A percentile compares a stretch with the other conserved stretches of the same genome.
Conservation (phyloP, 2,888 invertebrate genomes). For the Hemicrepidius hirtus region DNA sequence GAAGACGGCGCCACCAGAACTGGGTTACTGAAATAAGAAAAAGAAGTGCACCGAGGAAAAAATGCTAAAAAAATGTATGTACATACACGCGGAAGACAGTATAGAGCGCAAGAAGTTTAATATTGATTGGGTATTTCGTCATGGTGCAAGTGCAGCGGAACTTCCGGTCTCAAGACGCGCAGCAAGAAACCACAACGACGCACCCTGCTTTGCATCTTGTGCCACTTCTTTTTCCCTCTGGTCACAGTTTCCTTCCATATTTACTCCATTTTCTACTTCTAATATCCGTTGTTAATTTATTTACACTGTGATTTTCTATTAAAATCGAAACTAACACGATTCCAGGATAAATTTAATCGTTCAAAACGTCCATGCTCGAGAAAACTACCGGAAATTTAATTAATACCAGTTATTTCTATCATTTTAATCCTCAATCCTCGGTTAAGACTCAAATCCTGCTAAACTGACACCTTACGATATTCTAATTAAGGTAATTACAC, state of each 20-base stretch:
- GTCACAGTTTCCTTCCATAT: not conserved
- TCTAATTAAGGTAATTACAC: no score
- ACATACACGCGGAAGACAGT: conserved; percentile 73
- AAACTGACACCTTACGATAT: no score
- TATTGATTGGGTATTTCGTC: conserved; percentile 73
- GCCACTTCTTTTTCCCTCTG: conserved; percentile 32
- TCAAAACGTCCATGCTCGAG: no score
- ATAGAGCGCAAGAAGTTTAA: conserved; percentile 70
- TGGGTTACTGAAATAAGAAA: conserved; percentile 72
- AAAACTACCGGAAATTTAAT: no score
- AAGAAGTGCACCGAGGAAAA: conserved; percentile 65
- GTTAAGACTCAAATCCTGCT: no score
- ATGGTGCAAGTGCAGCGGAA: conserved; percentile 59
- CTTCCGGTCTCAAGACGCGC: conserved; percentile 52
- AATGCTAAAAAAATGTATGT: conserved; percentile 71
- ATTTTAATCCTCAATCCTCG: no score
- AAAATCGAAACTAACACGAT: no score
- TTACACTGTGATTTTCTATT: no score
- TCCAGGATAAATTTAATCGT: no score
- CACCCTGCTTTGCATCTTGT: conserved; percentile 26
- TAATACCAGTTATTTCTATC: no score
- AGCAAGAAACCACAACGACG: conserved; percentile 21
- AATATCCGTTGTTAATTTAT: no score
- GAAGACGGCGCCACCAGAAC: conserved; percentile 70
- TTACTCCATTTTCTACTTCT: not conserved